Evolutionary conservation across 30 jellyfish, hydroid and myxozoan species (phyloP).

Genomic region (Catostylus mosaicus): DNA sequence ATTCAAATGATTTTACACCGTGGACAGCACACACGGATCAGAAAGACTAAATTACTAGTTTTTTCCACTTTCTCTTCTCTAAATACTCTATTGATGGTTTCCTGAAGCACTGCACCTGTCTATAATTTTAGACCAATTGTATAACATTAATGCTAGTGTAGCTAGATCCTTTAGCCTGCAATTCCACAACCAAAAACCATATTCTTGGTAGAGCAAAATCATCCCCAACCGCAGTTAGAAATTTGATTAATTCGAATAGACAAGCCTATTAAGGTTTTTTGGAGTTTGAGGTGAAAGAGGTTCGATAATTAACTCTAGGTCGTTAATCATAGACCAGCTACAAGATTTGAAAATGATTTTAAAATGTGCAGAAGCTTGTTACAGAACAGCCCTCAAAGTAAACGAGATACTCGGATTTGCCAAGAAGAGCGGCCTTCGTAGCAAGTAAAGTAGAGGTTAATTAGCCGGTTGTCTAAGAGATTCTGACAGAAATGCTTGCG

Average conservation of each 20-base stretch:
- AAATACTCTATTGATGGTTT: background rate
- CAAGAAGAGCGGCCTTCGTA: too few species aligned
- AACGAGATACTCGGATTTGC: too few species aligned
- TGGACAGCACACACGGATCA: background rate
- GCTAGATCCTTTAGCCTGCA: background rate
- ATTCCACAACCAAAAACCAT: conserved; percentile 2
- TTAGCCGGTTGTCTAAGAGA: too few species aligned
- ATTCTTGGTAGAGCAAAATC: background rate
- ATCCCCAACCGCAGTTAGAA: background rate
- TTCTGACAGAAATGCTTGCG: too few species aligned
- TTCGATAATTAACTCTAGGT: background rate
- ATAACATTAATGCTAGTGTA: background rate
- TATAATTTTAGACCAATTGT: background rate
- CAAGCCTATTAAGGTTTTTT: background rate
- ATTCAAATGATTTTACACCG: background rate
- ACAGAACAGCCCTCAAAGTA: too few species aligned
- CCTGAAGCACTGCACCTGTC: background rate
- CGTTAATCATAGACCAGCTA: background rate
- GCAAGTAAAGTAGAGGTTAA: too few species aligned
- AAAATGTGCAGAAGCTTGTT: background rate
- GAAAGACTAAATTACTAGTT: background rate
- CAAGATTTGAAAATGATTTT: background rate
- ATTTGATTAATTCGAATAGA: background rate
- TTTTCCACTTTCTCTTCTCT: background rate
- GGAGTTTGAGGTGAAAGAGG: background rate